A percentile compares a stretch with the other conserved stretches of the same genome.
These are phyloP conservation scores for Phlogophora meticulosa DNA, from an alignment of 2,888 invertebrate species.

Conservation along the genomic window DNA sequence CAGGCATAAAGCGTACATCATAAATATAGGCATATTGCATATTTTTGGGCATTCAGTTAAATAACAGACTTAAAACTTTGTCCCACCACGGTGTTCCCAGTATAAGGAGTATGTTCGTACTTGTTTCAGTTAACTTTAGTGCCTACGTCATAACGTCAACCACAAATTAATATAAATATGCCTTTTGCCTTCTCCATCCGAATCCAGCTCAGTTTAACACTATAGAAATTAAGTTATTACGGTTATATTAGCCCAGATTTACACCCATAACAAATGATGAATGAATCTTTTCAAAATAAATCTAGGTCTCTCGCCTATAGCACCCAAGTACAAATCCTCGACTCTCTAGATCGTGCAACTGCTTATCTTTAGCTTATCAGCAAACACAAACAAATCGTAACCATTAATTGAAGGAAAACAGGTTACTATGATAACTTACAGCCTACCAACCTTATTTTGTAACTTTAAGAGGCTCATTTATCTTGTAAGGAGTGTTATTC, in stretches of 20 bases:
- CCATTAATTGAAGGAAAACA: conserved; percentile 48
- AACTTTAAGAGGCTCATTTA: conserved; percentile 34
- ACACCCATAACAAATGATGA: conserved; percentile 16
- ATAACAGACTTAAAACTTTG: neutral
- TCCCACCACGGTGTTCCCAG: no score
- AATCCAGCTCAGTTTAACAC: neutral
- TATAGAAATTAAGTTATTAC: neutral
- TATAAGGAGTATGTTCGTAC: no score
- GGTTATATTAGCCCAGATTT: neutral
- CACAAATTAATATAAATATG: neutral
- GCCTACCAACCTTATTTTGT: conserved; percentile 18
- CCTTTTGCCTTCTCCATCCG: neutral
- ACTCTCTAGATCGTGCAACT: conserved; percentile 47
- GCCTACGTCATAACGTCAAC: neutral
- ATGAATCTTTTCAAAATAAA: conserved; percentile 17
- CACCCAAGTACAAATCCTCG: conserved; percentile 9
- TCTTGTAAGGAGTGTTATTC: conserved; percentile 14
- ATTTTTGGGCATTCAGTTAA: no score
- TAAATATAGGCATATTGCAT: no score
- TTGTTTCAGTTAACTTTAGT: neutral
- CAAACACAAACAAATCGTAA: conserved; percentile 51
- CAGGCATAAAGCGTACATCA: no score
- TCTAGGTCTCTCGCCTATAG: conserved; percentile 29
- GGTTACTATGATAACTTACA: conserved; percentile 36
- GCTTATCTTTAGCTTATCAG: conserved; percentile 54